A percentile compares a stretch with the other conserved stretches of the same genome.
These are phyloP conservation scores for Lacerta agilis DNA, from an alignment of 2,797 vertebrate genomes.

Conservation along the genomic window DNA sequence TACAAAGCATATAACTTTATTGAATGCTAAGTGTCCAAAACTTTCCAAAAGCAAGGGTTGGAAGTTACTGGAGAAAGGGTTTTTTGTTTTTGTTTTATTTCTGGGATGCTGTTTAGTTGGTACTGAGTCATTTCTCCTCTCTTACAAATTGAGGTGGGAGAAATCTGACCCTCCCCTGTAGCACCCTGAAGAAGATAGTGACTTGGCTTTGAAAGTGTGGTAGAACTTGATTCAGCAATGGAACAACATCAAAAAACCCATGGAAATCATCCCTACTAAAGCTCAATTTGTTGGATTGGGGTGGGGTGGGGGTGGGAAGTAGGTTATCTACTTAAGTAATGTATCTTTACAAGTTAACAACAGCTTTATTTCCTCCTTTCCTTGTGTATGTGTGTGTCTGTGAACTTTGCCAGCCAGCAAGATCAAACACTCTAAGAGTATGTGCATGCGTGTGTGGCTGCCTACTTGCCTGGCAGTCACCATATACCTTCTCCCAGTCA, in stretches of 20 bases:
- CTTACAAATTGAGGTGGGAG: not conserved
- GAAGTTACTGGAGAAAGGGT: not conserved
- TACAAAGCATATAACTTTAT: not conserved
- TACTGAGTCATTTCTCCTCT: not conserved
- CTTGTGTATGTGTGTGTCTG: not conserved
- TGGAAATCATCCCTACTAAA: not conserved
- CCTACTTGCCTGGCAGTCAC: not conserved
- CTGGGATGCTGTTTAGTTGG: too few relatives aligned
- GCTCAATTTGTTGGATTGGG: not conserved
- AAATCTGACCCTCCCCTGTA: not conserved
- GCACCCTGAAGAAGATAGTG: not conserved
- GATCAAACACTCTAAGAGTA: not conserved
- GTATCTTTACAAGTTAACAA: not conserved
- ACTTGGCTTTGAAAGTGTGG: not conserved
- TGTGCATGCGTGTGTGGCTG: too few relatives aligned
- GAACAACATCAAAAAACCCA: not conserved
- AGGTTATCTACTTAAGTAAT: not conserved
- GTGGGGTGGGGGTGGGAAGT: not conserved
- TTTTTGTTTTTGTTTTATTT: not conserved
- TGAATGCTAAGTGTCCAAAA: not conserved
- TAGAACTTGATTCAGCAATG: not conserved
- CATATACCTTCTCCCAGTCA: not conserved
- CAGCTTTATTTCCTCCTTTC: not conserved
- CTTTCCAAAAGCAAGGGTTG: not conserved
- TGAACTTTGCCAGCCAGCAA: not conserved